Evolutionary conservation across 2,888 invertebrate species (phyloP).

Genomic region (Spilarctia lutea): DNA sequence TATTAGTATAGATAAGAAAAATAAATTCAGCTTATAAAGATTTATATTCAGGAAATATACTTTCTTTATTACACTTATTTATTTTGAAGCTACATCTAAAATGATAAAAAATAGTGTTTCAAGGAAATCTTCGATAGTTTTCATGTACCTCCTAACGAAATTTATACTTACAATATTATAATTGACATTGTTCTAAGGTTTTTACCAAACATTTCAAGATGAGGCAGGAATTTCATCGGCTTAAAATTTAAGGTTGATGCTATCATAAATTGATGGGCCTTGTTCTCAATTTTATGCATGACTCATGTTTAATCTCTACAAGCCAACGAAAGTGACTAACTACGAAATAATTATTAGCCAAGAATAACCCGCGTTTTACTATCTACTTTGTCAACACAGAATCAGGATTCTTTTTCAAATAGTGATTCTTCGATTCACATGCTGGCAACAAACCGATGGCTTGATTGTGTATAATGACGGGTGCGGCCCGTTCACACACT

Average conservation of each 20-base stretch:
- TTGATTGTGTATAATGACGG: constrained; percentile 63
- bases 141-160: too few relatives aligned
- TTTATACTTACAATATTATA: too few relatives aligned
- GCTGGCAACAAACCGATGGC: constrained; percentile 49
- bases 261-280: background rate
- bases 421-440: constrained; percentile 31
- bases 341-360: constrained; percentile 24
- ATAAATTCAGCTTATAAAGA: too few relatives aligned
- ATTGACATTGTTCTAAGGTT: background rate
- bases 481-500: constrained; percentile 75
- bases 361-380: constrained; percentile 39
- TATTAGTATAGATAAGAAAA: too few relatives aligned
- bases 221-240: background rate
- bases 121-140: too few relatives aligned
- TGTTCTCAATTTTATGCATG: background rate
- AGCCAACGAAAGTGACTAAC: background rate
- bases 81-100: too few relatives aligned
- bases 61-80: too few relatives aligned
- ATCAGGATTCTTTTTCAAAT: constrained; percentile 46
- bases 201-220: background rate
- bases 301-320: background rate
- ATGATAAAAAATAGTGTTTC: too few relatives aligned
- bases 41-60: too few relatives aligned
- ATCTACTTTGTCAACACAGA: constrained; percentile 27
- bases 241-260: background rate